Conservation (phyloP, 2,888 invertebrate species). For the Globia sparganii region DNA sequence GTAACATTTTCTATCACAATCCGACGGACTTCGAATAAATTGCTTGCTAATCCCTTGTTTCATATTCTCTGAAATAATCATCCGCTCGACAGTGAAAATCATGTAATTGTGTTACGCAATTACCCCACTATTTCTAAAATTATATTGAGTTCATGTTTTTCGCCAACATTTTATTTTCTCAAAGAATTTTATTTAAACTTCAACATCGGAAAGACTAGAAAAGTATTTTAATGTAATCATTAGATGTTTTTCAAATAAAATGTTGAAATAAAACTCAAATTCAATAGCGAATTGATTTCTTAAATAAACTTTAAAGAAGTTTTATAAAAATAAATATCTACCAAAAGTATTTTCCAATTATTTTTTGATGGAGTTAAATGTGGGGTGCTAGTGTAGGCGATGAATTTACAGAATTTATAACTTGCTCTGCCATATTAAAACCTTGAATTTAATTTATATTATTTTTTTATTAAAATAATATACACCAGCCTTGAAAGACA, state of each 20-base stretch:
- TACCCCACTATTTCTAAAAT: neutral
- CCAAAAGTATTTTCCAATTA: constrained; percentile 67
- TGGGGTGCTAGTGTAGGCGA: constrained; percentile 50
- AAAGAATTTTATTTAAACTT: constrained; percentile 4
- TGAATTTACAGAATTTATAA: neutral
- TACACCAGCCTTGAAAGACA: neutral
- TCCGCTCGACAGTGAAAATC: too few relatives aligned
- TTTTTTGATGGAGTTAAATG: constrained; percentile 48
- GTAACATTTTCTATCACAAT: too few relatives aligned
- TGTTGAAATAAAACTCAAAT: constrained; percentile 64
- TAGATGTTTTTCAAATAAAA: constrained; percentile 41
- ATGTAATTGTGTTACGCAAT: too few relatives aligned
- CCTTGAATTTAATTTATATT: neutral
- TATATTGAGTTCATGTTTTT: neutral
- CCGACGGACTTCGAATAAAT: too few relatives aligned
- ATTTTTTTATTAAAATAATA: too few relatives aligned
- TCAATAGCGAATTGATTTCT: constrained; percentile 64
- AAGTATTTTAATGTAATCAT: constrained; percentile 68
- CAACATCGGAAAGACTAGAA: constrained; percentile 23
- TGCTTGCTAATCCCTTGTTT: too few relatives aligned
- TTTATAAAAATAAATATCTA: constrained; percentile 69
- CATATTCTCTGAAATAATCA: too few relatives aligned
- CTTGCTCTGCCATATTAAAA: neutral
- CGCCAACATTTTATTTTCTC: neutral
- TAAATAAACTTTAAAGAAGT: constrained; percentile 68